Conservation (phyloP, 2,797 vertebrate species). For the Hipposideros larvatus region DNA sequence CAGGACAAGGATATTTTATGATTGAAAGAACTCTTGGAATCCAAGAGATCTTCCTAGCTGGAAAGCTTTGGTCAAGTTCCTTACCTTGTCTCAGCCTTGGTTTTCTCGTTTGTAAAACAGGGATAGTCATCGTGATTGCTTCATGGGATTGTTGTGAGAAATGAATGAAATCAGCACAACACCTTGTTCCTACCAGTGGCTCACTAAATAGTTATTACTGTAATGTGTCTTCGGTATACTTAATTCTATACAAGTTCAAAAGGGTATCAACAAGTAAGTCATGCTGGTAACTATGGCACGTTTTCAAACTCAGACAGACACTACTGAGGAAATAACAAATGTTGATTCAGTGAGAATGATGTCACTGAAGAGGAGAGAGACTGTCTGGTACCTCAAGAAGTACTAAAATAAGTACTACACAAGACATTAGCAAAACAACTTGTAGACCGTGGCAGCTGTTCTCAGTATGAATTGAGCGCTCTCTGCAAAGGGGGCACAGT, state of each 20-base stretch:
- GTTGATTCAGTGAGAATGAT: conserved; percentile 59
- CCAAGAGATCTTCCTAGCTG: neutral
- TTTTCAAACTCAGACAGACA: conserved; percentile 62
- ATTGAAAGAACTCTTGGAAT: neutral
- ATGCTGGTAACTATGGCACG: neutral
- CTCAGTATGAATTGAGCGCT: conserved; percentile 36
- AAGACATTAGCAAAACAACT: conserved; percentile 2
- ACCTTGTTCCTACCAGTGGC: neutral
- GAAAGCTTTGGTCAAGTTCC: neutral
- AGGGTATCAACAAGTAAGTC: neutral
- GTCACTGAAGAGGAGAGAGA: conserved; percentile 7
- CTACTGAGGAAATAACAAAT: conserved; percentile 4
- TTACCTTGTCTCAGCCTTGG: neutral
- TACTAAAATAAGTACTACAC: neutral
- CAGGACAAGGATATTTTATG: neutral
- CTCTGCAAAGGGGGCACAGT: neutral
- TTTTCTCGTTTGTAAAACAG: neutral
- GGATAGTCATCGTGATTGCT: neutral
- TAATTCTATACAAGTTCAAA: neutral
- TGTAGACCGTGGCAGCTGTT: conserved; percentile 24
- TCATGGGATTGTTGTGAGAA: neutral
- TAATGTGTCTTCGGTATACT: neutral
- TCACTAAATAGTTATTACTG: neutral
- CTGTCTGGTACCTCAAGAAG: conserved; percentile 21
- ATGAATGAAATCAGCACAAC: neutral